Evolutionary conservation across 2,888 invertebrate species (phyloP).

Genomic region (Troides oblongomaculatus): DNA sequence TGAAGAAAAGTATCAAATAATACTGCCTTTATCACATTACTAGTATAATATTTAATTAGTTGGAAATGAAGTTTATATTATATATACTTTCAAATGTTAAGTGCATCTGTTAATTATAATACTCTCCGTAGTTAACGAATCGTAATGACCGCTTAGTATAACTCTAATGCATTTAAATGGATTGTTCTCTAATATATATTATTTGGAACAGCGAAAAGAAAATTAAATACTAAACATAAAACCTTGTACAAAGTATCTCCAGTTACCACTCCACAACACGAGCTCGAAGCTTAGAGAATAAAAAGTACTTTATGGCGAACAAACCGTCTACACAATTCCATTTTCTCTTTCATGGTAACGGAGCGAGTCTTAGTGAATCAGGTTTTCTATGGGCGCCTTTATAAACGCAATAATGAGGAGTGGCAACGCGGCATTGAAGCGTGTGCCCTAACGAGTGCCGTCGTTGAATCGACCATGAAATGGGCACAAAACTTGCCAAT

Average conservation of each 20-base stretch:
- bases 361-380: conserved; percentile 74
- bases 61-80: not conserved
- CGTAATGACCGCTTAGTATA: not conserved
- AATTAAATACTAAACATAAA: conserved; percentile 55
- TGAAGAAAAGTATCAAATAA: no score
- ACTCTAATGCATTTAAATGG: conserved; percentile 4
- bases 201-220: conserved; percentile 34
- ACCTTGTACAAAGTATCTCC: conserved; percentile 56
- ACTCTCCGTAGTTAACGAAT: not conserved
- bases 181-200: conserved; percentile 17
- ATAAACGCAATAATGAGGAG: conserved; percentile 80
- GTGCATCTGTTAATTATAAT: not conserved
- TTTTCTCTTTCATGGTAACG: conserved; percentile 73
- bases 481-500: conserved; percentile 75
- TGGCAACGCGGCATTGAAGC: conserved; percentile 75
- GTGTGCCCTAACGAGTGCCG: conserved; percentile 70
- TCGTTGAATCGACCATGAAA: conserved; percentile 75
- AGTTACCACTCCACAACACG: conserved; percentile 46
- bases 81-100: not conserved
- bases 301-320: conserved; percentile 64
- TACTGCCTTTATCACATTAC: no score
- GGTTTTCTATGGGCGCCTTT: conserved; percentile 73
- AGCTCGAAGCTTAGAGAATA: conserved; percentile 50
- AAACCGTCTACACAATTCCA: conserved; percentile 76
- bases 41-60: not conserved